Evolutionary conservation across 1,140 invertebrate genomes (phyloP).

Genomic region (Sarcophaga peregrina): DNA sequence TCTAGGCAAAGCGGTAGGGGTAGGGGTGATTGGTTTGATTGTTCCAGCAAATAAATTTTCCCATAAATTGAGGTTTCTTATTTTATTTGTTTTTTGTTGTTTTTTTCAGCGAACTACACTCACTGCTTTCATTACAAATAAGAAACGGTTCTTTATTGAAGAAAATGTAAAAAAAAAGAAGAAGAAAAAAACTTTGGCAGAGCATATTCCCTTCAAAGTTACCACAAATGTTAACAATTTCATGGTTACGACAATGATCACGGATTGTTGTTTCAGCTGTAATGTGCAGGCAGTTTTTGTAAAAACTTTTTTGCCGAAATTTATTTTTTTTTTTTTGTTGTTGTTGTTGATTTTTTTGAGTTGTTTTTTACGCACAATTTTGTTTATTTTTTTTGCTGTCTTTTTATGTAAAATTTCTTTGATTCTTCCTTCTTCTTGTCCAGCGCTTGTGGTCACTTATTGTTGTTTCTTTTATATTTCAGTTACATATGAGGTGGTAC

Average conservation of each 20-base stretch:
- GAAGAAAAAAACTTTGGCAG: background rate
- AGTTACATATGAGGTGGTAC: conserved; percentile 1
- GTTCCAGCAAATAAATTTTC: background rate
- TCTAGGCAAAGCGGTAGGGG: too few species aligned
- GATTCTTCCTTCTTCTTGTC: background rate
- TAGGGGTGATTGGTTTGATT: background rate
- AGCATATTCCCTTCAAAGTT: background rate
- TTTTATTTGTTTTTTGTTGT: conserved; percentile 8
- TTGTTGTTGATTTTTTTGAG: background rate
- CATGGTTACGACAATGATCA: conserved; percentile 4
- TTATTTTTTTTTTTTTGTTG: too few species aligned
- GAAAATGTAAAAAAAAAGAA: too few species aligned
- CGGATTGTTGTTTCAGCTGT: background rate
- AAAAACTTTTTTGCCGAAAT: too few species aligned
- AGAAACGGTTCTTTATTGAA: background rate
- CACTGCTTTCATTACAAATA: too few species aligned
- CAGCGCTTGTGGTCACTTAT: background rate
- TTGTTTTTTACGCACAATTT: background rate
- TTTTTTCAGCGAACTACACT: background rate
- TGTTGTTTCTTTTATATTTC: background rate
- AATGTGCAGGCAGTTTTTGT: background rate
- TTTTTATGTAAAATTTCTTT: background rate
- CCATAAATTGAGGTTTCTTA: background rate
- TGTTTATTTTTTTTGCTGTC: too few species aligned
- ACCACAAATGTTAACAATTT: conserved; percentile 10